These are phyloP conservation scores for Zophobas atratus DNA, from an alignment of 1,140 invertebrate genomes.

Conservation along the genomic window DNA sequence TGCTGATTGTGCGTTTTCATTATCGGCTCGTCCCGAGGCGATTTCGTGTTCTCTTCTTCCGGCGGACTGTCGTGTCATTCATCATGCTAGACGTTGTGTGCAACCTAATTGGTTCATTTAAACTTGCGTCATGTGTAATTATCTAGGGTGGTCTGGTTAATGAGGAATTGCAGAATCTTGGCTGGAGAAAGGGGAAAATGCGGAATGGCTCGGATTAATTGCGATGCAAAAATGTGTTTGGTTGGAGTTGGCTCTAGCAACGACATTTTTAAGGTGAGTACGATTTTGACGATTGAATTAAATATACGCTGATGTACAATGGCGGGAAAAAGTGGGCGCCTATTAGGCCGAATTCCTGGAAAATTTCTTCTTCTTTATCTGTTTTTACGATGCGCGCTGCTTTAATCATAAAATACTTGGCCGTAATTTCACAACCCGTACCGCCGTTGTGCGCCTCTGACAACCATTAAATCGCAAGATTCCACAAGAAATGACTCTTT, in stretches of 20 bases:
- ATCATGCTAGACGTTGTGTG: slow-evolving; percentile 8
- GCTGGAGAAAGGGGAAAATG: no score
- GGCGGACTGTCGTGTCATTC: slow-evolving; percentile 15
- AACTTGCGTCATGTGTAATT: slow-evolving; percentile 15
- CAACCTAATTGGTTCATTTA: slow-evolving; percentile 18
- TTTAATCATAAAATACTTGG: neutral
- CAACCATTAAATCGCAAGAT: slow-evolving; percentile 30
- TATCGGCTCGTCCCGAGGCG: neutral
- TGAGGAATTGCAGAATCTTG: neutral
- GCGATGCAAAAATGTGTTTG: no score
- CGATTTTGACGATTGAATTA: no score
- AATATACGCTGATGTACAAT: no score
- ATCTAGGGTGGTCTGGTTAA: slow-evolving; percentile 22
- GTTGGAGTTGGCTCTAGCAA: no score
- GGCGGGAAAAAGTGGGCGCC: no score
- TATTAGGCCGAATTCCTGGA: no score
- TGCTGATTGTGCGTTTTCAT: slow-evolving; percentile 7
- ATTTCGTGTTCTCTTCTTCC: slow-evolving; percentile 9
- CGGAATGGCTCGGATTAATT: no score
- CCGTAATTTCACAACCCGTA: neutral
- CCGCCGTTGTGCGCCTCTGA: slow-evolving; percentile 7
- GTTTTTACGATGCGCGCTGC: neutral
- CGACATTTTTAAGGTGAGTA: no score
- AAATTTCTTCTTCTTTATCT: neutral
- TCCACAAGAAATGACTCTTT: slow-evolving; percentile 30